Evolutionary conservation across 2,797 vertebrate species (phyloP), one percentile per base, ranked within the genome.

Genomic region (Schizopygopsis pylzovi): DNA sequence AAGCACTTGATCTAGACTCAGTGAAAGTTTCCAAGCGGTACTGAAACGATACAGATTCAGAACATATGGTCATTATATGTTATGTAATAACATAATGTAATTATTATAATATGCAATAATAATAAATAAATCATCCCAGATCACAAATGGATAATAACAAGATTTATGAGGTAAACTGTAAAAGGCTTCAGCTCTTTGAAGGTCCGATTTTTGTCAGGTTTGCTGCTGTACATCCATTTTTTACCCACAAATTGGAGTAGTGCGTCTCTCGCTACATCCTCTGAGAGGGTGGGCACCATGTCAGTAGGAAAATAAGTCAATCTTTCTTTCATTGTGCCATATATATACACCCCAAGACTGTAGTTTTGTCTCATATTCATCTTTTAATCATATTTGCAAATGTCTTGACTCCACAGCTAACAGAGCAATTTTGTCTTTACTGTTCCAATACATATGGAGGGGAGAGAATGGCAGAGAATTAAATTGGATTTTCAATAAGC

Each of bases 21-120:
- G 94, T 95, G 92, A 93, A 97, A 7, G 95, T 97, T 93, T 97
- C 96, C 90, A 97, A 92, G 1, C 95, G 94, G 89, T 97, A 97
- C 96, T 97, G 71, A 61, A 90, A 84, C 45, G 79, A 71, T 78
- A 90, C 71, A 20, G 73, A 54, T 33, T 33, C 28, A 33, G 28
- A 33, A 76, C 82, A 67, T 25, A 13, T 67, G 5, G n/a, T 8
- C 56, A 33, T 28, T 28, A 28, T 28, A 28, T 28, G 28, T 28
- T 28, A 28, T 28, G 28, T 28, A 28, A 28, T 28, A 28, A 28
- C 28, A 28, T 28, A 28, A 33, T 8, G 10, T 47, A 65, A 4
- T 8, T 79, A 43, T 43, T 61, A 18, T 9, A 4, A 77, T 45
- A 25, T 13, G 5, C 20, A 6, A 67, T 43, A 25, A 73, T 28